These are phyloP conservation scores for Cherax destructor DNA, from an alignment of 1,140 invertebrate genomes.

Conservation along the genomic window DNA sequence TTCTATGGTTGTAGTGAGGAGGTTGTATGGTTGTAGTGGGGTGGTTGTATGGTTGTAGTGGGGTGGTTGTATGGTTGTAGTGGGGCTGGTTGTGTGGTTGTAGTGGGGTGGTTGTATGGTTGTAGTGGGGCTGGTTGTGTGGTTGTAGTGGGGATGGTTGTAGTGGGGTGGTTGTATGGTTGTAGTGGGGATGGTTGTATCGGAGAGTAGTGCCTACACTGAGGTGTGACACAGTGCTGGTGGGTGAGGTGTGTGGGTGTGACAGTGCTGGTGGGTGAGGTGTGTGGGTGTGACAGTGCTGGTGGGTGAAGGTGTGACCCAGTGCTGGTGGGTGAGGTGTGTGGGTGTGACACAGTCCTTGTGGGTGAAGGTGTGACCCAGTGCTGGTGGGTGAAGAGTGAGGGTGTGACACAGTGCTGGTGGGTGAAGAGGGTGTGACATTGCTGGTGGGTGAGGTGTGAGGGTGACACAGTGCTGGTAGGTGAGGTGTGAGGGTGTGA, in stretches of 20 bases:
- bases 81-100: no score
- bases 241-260: not conserved
- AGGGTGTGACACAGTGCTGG: not conserved
- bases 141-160: no score
- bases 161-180: no score
- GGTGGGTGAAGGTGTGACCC: not conserved
- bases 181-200: no score
- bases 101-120: no score
- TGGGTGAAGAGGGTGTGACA: not conserved
- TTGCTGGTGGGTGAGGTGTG: not conserved
- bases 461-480: not conserved
- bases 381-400: not conserved
- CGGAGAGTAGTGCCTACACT: no score
- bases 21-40: no score
- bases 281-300: not conserved
- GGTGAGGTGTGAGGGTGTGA: not conserved
- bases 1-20: no score
- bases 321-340: not conserved
- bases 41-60: no score
- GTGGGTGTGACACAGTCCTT: not conserved
- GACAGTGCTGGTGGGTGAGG: not conserved
- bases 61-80: no score
- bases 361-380: not conserved
- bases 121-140: no score
- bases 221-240: not conserved